phyloP scores from a whole-genome alignment of 2,888 invertebrate genomes.

The Elegia similella region DNA sequence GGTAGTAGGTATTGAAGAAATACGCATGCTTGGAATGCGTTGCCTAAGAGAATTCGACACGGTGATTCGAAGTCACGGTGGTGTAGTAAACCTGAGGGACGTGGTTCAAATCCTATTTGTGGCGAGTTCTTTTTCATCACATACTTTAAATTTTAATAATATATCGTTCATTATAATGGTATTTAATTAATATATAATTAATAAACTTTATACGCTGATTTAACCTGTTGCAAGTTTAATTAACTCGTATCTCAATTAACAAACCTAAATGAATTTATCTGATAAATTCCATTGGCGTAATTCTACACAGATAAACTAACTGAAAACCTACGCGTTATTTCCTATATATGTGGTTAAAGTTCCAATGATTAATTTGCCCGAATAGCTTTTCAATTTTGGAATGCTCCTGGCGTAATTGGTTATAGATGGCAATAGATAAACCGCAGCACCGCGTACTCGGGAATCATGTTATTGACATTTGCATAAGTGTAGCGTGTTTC shows the following conservation, averaged over 20 bases:
- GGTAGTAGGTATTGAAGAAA: too few relatives aligned
- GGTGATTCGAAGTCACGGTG: too few relatives aligned
- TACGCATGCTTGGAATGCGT: too few relatives aligned
- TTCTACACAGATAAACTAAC: neutral
- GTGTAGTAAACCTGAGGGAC: too few relatives aligned
- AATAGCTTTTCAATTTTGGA: constrained; percentile 2
- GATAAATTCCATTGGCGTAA: neutral
- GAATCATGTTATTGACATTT: constrained; percentile 5
- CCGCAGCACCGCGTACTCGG: neutral
- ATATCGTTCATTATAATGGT: too few relatives aligned
- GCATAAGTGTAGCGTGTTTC: neutral
- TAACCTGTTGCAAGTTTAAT: too few relatives aligned
- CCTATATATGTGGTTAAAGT: neutral
- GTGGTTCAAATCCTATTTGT: too few relatives aligned
- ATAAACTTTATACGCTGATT: too few relatives aligned
- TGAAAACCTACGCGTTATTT: neutral
- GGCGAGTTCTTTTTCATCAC: too few relatives aligned
- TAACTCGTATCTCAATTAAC: neutral
- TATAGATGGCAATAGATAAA: neutral
- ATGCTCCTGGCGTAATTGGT: constrained; percentile 4
- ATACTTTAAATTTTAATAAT: too few relatives aligned
- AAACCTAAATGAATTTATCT: neutral
- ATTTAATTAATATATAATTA: too few relatives aligned
- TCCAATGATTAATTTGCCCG: constrained; percentile 16
- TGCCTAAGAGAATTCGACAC: too few relatives aligned